Evolutionary conservation across 53 echinoderm and acorn worm genomes (phyloP).

Genomic region (Antedon mediterranea): DNA sequence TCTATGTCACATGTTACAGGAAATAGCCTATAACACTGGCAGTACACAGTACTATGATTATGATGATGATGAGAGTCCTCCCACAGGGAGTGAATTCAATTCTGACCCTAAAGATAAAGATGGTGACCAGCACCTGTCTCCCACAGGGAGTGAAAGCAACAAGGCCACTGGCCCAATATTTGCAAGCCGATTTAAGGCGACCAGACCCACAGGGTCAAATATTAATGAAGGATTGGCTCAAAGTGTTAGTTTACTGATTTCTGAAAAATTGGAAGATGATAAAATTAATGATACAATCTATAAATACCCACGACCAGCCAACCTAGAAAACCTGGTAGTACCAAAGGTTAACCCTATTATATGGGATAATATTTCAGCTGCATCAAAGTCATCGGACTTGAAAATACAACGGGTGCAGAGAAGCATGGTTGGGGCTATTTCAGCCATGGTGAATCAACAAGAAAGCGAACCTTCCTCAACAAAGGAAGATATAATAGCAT

Average conservation of each 20-base stretch:
- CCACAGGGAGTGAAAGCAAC: too few relatives aligned
- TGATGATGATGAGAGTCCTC: too few relatives aligned
- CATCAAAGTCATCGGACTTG: not conserved
- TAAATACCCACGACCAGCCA: conserved; percentile 15
- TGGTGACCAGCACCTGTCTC: too few relatives aligned
- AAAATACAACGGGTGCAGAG: conserved; percentile 13
- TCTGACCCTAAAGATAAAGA: too few relatives aligned
- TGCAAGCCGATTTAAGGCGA: not conserved
- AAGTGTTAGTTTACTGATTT: not conserved
- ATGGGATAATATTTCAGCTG: conserved; percentile 12
- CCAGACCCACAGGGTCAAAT: not conserved
- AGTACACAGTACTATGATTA: too few relatives aligned
- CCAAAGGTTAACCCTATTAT: conserved; percentile 26
- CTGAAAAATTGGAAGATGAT: not conserved
- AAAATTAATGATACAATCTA: conserved; percentile 3
- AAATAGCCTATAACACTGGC: too few relatives aligned
- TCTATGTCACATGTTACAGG: too few relatives aligned
- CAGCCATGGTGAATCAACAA: not conserved
- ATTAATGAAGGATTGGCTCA: not conserved
- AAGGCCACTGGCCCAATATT: too few relatives aligned
- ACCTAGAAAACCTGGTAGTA: conserved; percentile 9
- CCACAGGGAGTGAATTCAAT: too few relatives aligned
- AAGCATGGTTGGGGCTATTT: conserved; percentile 22
- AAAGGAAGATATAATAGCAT: conserved; percentile 2
- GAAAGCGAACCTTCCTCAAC: not conserved